Conservation (phyloP, 2,797 vertebrate genomes). For the Chrysocyon brachyurus region DNA sequence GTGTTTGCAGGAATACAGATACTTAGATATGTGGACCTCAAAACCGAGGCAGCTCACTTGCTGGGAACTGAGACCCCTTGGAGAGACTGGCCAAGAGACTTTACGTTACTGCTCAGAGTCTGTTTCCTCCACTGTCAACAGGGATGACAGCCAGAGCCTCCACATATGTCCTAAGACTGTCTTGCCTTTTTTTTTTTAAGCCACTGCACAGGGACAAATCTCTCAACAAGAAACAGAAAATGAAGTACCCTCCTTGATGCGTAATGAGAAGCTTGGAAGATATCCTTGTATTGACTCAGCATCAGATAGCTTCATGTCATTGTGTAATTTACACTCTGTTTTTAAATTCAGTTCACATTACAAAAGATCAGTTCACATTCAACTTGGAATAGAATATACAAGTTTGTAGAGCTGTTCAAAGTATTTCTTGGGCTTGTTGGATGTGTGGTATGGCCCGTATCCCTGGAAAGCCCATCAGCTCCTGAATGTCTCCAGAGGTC, state of each 20-base stretch:
- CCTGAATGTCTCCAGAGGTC: background rate
- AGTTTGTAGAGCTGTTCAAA: background rate
- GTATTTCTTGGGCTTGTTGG: background rate
- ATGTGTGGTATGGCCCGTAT: background rate
- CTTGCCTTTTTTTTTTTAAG: background rate
- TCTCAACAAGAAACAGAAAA: slow-evolving; percentile 21
- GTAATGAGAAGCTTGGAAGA: background rate
- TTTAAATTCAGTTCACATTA: background rate
- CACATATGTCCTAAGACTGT: background rate
- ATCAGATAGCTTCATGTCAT: slow-evolving; percentile 41
- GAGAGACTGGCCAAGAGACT: background rate
- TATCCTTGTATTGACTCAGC: background rate
- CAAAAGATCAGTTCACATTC: background rate
- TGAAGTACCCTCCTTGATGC: background rate
- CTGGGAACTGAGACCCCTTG: background rate
- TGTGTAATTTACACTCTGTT: background rate
- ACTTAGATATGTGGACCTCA: background rate
- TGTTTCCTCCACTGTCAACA: background rate
- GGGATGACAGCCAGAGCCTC: background rate
- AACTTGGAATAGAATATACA: slow-evolving; percentile 23
- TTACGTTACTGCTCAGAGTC: background rate
- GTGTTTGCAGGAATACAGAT: background rate
- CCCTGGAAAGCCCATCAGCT: background rate
- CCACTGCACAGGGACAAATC: background rate
- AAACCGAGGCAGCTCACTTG: background rate